phyloP scores from a whole-genome alignment of 2,113 vertebrate species.

The Gorsachius goisagi region DNA sequence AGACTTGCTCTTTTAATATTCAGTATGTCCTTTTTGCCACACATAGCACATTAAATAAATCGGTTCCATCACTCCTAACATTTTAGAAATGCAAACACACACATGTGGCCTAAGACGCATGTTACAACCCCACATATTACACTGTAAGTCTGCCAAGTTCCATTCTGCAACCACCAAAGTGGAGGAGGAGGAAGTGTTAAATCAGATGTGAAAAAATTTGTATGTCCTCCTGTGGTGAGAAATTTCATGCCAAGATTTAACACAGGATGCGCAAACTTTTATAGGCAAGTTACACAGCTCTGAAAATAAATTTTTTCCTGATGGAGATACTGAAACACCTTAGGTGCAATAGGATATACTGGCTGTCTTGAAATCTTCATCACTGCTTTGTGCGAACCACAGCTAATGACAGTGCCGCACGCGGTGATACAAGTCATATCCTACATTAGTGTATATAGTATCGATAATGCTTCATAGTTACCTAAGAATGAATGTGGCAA shows the following conservation, averaged over 20 bases:
- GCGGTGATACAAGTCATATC: background rate
- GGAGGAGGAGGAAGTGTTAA: fast-evolving
- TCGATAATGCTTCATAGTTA: background rate
- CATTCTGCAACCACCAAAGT: background rate
- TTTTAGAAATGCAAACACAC: background rate
- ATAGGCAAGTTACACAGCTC: background rate
- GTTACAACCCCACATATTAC: background rate
- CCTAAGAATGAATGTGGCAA: background rate
- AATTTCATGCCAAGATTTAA: background rate
- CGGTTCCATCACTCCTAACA: background rate
- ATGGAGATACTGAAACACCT: background rate
- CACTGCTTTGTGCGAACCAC: background rate
- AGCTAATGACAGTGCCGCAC: background rate
- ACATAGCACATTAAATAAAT: background rate
- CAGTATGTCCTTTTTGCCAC: background rate
- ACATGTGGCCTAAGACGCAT: background rate
- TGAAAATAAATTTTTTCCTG: background rate
- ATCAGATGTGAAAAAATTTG: background rate
- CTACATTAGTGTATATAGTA: background rate
- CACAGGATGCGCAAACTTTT: background rate
- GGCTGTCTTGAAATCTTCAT: background rate
- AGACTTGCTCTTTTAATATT: background rate
- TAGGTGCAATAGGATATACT: background rate
- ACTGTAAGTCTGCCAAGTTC: background rate
- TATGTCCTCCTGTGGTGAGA: background rate